phyloP scores from a whole-genome alignment of 2,113 vertebrate genomes.

The Halcyon malimbica region DNA sequence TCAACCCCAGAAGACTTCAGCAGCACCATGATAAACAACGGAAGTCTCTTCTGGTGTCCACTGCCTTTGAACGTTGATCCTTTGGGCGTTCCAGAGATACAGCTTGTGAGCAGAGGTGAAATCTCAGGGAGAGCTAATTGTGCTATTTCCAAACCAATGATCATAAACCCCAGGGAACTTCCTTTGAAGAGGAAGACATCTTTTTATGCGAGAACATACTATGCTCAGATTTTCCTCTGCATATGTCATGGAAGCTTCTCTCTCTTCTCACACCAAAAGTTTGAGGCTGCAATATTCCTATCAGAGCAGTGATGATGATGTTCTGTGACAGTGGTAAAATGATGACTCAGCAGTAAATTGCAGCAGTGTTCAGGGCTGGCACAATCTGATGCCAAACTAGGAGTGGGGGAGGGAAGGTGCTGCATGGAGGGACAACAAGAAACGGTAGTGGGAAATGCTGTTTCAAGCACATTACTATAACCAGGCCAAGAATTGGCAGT shows the following conservation, averaged over 20 bases:
- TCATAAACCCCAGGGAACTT: neutral
- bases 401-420: neutral
- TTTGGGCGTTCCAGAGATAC: neutral
- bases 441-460: neutral
- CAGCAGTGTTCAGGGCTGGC: neutral
- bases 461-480: neutral
- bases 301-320: neutral
- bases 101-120: neutral
- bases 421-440: neutral
- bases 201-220: neutral
- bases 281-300: neutral
- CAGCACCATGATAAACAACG: slow-evolving; percentile 43
- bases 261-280: neutral
- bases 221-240: neutral
- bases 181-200: neutral
- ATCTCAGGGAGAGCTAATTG: neutral
- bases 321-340: neutral
- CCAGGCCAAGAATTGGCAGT: neutral
- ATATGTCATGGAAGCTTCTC: neutral
- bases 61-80: neutral
- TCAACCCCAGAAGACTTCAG: slow-evolving; percentile 62
- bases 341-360: slow-evolving; percentile 43
- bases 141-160: neutral
- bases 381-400: neutral
- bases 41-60: slow-evolving; percentile 42